A percentile compares a stretch with the other conserved stretches of the same genome.
Evolutionary conservation across 1,140 invertebrate species (phyloP).

Genomic region (Leptoteleia sp.): DNA sequence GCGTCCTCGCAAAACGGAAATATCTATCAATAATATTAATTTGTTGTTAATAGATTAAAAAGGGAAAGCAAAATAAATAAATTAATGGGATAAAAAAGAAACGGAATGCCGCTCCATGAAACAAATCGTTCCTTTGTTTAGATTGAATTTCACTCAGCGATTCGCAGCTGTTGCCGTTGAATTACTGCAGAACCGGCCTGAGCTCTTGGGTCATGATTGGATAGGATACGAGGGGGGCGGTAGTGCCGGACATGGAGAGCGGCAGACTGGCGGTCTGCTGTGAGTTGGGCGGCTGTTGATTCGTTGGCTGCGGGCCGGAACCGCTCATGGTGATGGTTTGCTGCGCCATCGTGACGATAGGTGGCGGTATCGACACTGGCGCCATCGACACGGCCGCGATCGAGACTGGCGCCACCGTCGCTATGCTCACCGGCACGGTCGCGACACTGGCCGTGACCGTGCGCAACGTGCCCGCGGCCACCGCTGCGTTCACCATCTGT

Average conservation of each 20-base stretch:
- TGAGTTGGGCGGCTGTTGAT: constrained; percentile 76
- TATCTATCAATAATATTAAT: too few relatives aligned
- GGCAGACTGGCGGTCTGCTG: constrained; percentile 78
- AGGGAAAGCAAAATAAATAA: too few relatives aligned
- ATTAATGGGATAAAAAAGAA: too few relatives aligned
- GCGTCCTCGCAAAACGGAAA: too few relatives aligned
- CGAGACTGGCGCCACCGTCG: constrained; percentile 82
- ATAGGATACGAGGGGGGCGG: constrained; percentile 86
- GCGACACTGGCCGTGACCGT: constrained; percentile 84
- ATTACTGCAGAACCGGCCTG: constrained; percentile 78
- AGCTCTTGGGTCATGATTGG: constrained; percentile 86
- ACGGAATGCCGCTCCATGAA: too few relatives aligned
- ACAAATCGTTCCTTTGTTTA: too few relatives aligned
- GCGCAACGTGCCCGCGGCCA: constrained; percentile 81
- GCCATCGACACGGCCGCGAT: constrained; percentile 83
- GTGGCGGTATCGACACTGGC: constrained; percentile 82
- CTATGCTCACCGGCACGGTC: constrained; percentile 85
- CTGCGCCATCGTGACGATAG: constrained; percentile 84
- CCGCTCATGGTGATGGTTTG: constrained; percentile 80
- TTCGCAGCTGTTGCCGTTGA: neutral
- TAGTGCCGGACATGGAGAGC: constrained; percentile 82
- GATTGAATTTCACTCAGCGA: too few relatives aligned
- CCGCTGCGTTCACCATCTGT: constrained; percentile 80
- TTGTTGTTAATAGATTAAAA: too few relatives aligned
- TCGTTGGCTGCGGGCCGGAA: constrained; percentile 76